A percentile compares a stretch with the other conserved stretches of the same genome.
These are phyloP conservation scores for Drosophila diplacantha DNA, from an alignment of 2,888 invertebrate genomes.

Conservation along the genomic window DNA sequence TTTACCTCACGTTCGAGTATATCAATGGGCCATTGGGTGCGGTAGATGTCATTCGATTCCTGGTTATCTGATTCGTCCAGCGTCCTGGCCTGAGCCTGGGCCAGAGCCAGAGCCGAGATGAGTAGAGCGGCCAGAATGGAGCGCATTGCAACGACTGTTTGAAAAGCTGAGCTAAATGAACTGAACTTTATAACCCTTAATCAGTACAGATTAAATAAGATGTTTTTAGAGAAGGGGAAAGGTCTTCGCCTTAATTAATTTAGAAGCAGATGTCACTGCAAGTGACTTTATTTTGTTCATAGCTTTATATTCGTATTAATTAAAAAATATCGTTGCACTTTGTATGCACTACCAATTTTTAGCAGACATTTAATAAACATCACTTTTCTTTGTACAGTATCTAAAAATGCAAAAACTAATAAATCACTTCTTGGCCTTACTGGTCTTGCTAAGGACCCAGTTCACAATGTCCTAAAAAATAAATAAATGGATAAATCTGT, in stretches of 20 bases:
- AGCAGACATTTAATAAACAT: not conserved
- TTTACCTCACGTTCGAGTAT: constrained; percentile 21
- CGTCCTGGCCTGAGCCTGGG: constrained; percentile 22
- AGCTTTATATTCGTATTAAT: too few species aligned
- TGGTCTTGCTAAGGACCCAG: constrained; percentile 41
- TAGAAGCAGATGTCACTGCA: too few species aligned
- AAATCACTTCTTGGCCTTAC: not conserved
- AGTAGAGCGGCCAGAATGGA: constrained; percentile 24
- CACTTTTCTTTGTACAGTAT: not conserved
- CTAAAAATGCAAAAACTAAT: constrained; percentile 6
- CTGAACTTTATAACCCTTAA: constrained; percentile 4
- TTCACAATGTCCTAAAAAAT: constrained; percentile 21
- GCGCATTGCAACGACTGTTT: constrained; percentile 31
- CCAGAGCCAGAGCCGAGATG: constrained; percentile 16
- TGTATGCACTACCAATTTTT: constrained; percentile 2
- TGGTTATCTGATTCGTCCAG: constrained; percentile 4
- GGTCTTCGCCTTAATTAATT: too few species aligned
- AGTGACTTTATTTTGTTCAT: too few species aligned
- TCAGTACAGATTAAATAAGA: not conserved
- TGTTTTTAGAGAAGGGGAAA: not conserved
- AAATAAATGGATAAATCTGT: not conserved
- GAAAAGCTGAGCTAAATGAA: not conserved
- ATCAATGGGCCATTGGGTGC: constrained; percentile 51
- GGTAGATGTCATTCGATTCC: constrained; percentile 24
- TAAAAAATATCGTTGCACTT: not conserved